phyloP scores from a whole-genome alignment of 2,888 invertebrate genomes.

The Liopterus haemorrhoidalis region DNA sequence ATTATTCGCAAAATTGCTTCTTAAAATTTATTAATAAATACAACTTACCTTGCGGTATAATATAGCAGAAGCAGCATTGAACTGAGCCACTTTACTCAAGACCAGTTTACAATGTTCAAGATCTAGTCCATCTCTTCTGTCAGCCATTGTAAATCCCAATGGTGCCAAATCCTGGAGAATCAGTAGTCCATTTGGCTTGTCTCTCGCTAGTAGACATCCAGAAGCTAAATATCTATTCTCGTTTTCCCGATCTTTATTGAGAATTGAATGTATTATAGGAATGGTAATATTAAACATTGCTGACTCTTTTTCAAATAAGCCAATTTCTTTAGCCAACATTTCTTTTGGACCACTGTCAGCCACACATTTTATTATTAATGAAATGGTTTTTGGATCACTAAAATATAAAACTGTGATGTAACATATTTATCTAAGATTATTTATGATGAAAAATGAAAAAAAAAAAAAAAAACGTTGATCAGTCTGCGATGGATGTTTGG shows the following conservation, averaged over 20 bases:
- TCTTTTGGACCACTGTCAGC: slow-evolving; percentile 43
- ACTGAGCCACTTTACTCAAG: slow-evolving; percentile 38
- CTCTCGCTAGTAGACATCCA: slow-evolving; percentile 38
- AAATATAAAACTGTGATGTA: slow-evolving; percentile 19
- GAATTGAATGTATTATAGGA: slow-evolving; percentile 41
- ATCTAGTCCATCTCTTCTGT: slow-evolving; percentile 40
- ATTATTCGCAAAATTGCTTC: too few relatives aligned
- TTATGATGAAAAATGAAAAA: neutral
- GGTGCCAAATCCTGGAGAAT: slow-evolving; percentile 41
- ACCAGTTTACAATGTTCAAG: slow-evolving; percentile 38
- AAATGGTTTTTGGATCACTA: slow-evolving; percentile 33
- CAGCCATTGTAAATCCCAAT: slow-evolving; percentile 41
- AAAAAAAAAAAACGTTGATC: neutral
- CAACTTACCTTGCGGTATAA: slow-evolving; percentile 41
- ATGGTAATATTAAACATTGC: slow-evolving; percentile 46
- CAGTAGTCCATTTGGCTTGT: slow-evolving; percentile 32
- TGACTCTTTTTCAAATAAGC: slow-evolving; percentile 46
- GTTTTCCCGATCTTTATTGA: slow-evolving; percentile 3
- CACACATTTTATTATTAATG: slow-evolving; percentile 40
- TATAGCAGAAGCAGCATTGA: slow-evolving; percentile 41
- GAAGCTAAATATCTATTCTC: slow-evolving; percentile 30
- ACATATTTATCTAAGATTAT: neutral
- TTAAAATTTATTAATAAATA: too few relatives aligned
- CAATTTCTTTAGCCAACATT: slow-evolving; percentile 44
- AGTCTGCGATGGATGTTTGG: too few relatives aligned